phyloP scores from a whole-genome alignment of 2,888 invertebrate species.

The Melieria omissa region DNA sequence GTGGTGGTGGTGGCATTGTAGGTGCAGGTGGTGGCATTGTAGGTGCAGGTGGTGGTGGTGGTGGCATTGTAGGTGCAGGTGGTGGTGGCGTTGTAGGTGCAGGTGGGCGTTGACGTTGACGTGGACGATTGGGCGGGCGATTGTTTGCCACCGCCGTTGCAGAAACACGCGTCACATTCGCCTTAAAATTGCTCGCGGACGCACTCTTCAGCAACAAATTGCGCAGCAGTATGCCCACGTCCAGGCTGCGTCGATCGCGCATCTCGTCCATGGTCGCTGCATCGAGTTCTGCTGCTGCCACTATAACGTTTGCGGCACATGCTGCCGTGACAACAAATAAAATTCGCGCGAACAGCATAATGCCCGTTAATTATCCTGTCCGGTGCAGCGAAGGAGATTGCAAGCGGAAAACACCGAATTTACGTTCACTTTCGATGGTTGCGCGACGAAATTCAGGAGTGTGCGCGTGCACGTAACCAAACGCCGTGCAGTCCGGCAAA shows the following conservation, averaged over 20 bases:
- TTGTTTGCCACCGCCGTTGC: constrained; percentile 25
- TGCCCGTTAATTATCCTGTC: too few species aligned
- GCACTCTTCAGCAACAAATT: constrained; percentile 58
- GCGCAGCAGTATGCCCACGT: constrained; percentile 54
- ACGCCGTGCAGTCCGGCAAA: too few species aligned
- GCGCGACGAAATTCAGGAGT: too few species aligned
- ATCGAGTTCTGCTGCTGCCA: too few species aligned
- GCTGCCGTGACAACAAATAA: too few species aligned
- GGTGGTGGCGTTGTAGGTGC: constrained; percentile 15
- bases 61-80: not conserved
- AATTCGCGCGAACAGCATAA: too few species aligned
- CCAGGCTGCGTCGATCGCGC: constrained; percentile 52
- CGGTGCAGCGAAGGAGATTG: too few species aligned
- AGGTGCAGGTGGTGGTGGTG: constrained; percentile 17
- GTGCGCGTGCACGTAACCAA: too few species aligned
- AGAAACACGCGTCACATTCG: constrained; percentile 38
- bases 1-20: constrained; percentile 15
- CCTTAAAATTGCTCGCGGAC: constrained; percentile 52
- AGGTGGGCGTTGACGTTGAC: constrained; percentile 9
- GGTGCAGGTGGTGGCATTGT: constrained; percentile 27
- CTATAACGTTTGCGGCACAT: too few species aligned
- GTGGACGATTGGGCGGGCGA: constrained; percentile 18
- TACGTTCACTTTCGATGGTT: too few species aligned
- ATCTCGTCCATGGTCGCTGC: not conserved
- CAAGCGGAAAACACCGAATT: too few species aligned